Conservation (phyloP, 2,113 vertebrate species). For the Nycticebus coucang region DNA sequence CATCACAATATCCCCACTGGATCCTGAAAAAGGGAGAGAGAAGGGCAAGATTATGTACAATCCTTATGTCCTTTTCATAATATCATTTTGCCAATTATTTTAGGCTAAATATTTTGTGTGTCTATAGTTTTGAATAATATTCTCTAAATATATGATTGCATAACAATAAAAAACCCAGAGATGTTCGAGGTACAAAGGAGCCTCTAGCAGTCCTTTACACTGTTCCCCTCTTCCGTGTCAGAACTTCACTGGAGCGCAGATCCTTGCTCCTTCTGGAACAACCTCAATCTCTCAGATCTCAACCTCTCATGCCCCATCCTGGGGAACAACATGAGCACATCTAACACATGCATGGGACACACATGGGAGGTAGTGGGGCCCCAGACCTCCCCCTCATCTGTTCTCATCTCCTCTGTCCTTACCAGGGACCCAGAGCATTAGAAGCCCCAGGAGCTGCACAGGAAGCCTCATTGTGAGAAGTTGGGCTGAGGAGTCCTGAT, state of each 20-base stretch:
- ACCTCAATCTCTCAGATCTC: background rate
- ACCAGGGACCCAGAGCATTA: background rate
- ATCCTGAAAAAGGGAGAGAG: background rate
- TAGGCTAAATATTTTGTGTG: background rate
- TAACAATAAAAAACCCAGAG: background rate
- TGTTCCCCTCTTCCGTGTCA: too few relatives aligned
- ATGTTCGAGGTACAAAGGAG: background rate
- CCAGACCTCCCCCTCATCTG: background rate
- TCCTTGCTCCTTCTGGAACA: too few relatives aligned
- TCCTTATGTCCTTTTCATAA: background rate
- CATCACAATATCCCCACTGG: too few relatives aligned
- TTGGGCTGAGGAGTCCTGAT: background rate
- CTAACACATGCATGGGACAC: background rate
- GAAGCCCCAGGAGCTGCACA: background rate
- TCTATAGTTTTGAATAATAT: background rate
- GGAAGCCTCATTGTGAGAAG: background rate
- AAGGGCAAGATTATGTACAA: rapidly evolving
- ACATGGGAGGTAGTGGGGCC: background rate
- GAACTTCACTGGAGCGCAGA: too few relatives aligned
- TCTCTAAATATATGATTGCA: background rate
- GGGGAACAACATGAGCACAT: background rate
- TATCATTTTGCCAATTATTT: background rate
- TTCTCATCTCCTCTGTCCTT: background rate
- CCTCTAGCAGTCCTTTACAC: rapidly evolving
- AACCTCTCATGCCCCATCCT: too few relatives aligned